Conservation (phyloP, 2,888 invertebrate species). For the Morinoia aosen region DNA sequence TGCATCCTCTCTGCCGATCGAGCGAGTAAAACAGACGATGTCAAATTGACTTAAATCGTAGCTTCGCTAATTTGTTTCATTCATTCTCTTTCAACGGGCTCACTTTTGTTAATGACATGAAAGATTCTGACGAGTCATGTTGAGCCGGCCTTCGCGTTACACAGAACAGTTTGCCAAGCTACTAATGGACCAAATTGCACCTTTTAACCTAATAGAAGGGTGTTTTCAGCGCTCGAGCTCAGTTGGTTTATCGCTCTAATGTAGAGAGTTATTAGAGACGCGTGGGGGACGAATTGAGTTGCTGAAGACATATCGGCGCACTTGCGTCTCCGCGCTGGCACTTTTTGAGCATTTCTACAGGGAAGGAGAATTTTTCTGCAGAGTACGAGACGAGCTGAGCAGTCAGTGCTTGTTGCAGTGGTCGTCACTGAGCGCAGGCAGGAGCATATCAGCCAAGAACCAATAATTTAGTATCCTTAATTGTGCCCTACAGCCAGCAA, state of each 20-base stretch:
- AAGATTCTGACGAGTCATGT: constrained; percentile 18
- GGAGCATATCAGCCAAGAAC: neutral
- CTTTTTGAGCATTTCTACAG: neutral
- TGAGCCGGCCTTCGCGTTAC: neutral
- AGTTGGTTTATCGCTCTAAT: neutral
- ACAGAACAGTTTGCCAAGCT: constrained; percentile 1
- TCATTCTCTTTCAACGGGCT: neutral
- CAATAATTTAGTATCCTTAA: neutral
- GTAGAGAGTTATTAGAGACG: neutral
- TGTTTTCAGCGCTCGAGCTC: neutral
- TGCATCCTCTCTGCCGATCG: neutral
- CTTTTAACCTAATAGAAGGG: neutral
- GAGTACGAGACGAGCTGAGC: neutral
- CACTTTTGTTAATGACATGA: neutral
- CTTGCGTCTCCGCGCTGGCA: neutral
- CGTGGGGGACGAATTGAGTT: neutral
- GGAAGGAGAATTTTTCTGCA: neutral
- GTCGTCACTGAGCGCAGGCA: neutral
- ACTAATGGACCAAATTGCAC: neutral
- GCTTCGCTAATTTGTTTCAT: neutral
- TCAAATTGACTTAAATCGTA: neutral
- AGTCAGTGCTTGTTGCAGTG: neutral
- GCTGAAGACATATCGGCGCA: neutral
- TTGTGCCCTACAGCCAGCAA: neutral
- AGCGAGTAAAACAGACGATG: neutral